Evolutionary conservation across 2,113 vertebrate genomes (phyloP), one percentile per base, ranked within the genome.

Genomic region (Entomyzon cyanotis): DNA sequence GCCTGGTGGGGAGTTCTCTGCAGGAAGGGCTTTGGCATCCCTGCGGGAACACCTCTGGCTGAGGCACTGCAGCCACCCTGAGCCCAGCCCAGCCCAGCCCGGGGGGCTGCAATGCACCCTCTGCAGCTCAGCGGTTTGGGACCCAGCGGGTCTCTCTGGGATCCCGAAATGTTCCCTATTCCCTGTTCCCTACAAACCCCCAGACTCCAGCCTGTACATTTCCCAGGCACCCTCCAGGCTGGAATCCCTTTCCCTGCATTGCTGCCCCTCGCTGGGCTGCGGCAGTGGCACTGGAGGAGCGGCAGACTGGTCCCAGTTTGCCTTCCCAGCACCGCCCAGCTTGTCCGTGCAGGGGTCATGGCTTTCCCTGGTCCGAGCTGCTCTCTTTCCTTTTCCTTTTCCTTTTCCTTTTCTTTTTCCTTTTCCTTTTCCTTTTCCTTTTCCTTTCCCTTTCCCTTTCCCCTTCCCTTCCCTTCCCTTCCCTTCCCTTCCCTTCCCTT

Each of bases 161-260:
- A 58, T 7, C 20, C 67, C 62, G 1, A 59, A 86, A 16, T 11
- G 17, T 44, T 19, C 15, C 46, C 35, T 20, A 7, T 9, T 2
- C 25, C 10, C 58, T 9, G 6, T 7, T 75, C 28, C 31, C 50
- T 25, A 5, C 53, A 24, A 14, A 4, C 12, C 19, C 17, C 33
- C 30, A n/a, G 20, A 1, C 12, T 28, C 71, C 12, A 0, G 10
- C 4, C 0, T 10, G n/a, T 0, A 0, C 24, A 14, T 41, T 52
- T 18, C 39, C 15, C 12, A 6, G 37, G 37, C 37, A 37, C 37
- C 37, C 37, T 9, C 37, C 37, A 17, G 35, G 13, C 25, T 52
- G 59, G 18, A 17, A 56, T 46, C 2, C 33, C 28, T 50, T 56
- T 3, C 1, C 52, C 50, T 28, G 35, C 8, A 0, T 7, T 12